Evolutionary conservation across 2,888 invertebrate species (phyloP), one percentile per base, ranked within the genome.

Genomic region (Chrysopilus asiliformis): DNA sequence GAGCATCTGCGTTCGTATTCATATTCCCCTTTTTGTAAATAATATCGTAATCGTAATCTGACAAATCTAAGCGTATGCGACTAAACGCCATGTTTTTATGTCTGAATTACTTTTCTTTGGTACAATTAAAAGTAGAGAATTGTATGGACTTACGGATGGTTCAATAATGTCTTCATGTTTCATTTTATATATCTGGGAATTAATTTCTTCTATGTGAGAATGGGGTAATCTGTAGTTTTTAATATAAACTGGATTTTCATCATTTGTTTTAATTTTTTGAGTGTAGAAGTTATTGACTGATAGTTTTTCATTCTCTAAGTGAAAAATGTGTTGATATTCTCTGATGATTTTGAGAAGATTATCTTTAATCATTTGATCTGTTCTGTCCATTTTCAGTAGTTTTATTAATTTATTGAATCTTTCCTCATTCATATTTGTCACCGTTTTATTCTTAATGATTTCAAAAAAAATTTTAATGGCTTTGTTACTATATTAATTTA

Each of bases 1-100:
- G 30, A 6, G 49, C 52, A 27, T 60, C 56, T 2, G 50, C 55
- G 22, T 38, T 38, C 5, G 44, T 39, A 38, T 56, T 53, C 6
- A 40, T 26, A 29, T 20, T 33, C 8, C 33, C 33, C 13, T 34
- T 14, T 27, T 34, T 34, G 8, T 17, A 34, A 3, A 49, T 43
- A 2, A 49, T 43, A 28, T 48, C 46, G 9, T 15, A 28, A 4
- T 4, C 4, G 8, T 28, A 6, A 4, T 28, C 28, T 4, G 16
- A 3, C 5, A 6, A 7, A 14, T 28, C 15, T 8, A 28, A 2
- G 3, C 16, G 5, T 9, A 27, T 8, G 6, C n/a, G n/a, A n/a
- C n/a, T n/a, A n/a, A n/a, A n/a, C n/a, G n/a, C n/a, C n/a, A n/a
- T n/a, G n/a, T 32, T 3, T 32, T 41, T 33, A 25, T 29, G 10